phyloP scores from a whole-genome alignment of 2,888 invertebrate genomes.

The Tetanocera ferruginea region DNA sequence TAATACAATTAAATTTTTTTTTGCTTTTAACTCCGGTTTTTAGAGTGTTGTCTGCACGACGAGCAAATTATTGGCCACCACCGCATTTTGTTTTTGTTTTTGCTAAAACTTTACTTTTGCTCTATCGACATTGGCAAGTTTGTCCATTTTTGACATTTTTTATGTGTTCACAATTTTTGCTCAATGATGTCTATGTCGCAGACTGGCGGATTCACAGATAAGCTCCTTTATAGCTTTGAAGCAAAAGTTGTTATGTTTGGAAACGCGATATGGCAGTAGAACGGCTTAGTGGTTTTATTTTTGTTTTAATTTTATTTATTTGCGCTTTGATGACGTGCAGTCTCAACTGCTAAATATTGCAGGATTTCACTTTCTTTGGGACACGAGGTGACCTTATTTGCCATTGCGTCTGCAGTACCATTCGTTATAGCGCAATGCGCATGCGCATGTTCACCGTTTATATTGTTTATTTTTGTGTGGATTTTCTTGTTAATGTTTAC shows the following conservation, averaged over 20 bases:
- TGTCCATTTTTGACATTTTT: neutral
- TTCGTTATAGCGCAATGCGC: neutral
- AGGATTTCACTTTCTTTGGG: conserved; percentile 37
- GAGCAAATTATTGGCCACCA: too few species aligned
- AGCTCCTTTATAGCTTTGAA: too few species aligned
- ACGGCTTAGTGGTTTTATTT: neutral
- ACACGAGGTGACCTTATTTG: conserved; percentile 33
- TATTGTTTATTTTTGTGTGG: neutral
- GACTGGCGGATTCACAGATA: too few species aligned
- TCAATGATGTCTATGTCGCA: too few species aligned
- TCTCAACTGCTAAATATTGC: neutral
- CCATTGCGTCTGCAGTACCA: neutral
- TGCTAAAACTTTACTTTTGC: too few species aligned
- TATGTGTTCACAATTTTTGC: too few species aligned
- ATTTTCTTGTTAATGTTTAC: neutral
- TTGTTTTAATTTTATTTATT: neutral
- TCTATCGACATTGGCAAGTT: neutral
- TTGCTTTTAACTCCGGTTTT: too few species aligned
- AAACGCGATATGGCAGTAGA: neutral
- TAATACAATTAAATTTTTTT: too few species aligned
- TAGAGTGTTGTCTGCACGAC: too few species aligned
- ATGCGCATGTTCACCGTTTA: neutral
- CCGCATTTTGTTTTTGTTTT: too few species aligned
- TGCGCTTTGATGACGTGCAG: neutral
- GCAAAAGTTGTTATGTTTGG: too few species aligned